Evolutionary conservation across 1,140 invertebrate species (phyloP).

Genomic region (Trypoxylus dichotomus): DNA sequence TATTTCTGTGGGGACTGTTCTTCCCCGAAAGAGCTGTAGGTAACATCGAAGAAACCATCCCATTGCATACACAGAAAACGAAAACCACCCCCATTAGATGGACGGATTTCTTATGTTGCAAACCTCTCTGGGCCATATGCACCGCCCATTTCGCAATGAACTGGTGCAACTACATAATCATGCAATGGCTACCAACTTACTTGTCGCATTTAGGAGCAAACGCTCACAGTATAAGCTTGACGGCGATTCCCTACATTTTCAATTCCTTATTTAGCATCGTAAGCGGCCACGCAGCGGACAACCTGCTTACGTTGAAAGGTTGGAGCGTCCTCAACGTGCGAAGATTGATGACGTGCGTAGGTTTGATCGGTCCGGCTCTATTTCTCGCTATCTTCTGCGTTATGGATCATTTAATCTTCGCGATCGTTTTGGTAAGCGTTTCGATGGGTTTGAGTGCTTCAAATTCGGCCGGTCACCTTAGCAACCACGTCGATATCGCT

Average conservation of each 20-base stretch:
- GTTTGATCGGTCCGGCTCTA: slow-evolving; percentile 73
- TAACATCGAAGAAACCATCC: slow-evolving; percentile 65
- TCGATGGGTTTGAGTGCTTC: slow-evolving; percentile 79
- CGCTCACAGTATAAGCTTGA: slow-evolving; percentile 73
- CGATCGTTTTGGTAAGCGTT: slow-evolving; percentile 75
- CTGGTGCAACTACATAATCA: slow-evolving; percentile 83
- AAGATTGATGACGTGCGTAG: slow-evolving; percentile 75
- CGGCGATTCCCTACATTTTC: slow-evolving; percentile 76
- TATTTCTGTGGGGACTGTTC: slow-evolving; percentile 66
- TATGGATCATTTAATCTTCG: slow-evolving; percentile 70
- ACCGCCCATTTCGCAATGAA: slow-evolving; percentile 84
- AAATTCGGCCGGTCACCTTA: slow-evolving; percentile 78
- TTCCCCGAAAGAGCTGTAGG: slow-evolving; percentile 60
- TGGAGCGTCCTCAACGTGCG: slow-evolving; percentile 76
- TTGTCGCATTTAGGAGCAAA: slow-evolving; percentile 70
- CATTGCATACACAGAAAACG: slow-evolving; percentile 54
- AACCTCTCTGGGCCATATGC: slow-evolving; percentile 78
- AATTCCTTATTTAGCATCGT: slow-evolving; percentile 75
- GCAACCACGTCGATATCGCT: slow-evolving; percentile 79
- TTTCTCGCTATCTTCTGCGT: slow-evolving; percentile 75
- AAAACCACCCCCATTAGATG: slow-evolving; percentile 55
- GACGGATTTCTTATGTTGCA: slow-evolving; percentile 70
- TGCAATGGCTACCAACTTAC: slow-evolving; percentile 84
- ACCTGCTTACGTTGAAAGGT: slow-evolving; percentile 60
- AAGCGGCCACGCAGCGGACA: slow-evolving; percentile 75